Percentiles rank a stretch among this genome's conserved stretches.
Conservation (phyloP, 2,797 vertebrate genomes). For the Phalanger gymnotis region DNA sequence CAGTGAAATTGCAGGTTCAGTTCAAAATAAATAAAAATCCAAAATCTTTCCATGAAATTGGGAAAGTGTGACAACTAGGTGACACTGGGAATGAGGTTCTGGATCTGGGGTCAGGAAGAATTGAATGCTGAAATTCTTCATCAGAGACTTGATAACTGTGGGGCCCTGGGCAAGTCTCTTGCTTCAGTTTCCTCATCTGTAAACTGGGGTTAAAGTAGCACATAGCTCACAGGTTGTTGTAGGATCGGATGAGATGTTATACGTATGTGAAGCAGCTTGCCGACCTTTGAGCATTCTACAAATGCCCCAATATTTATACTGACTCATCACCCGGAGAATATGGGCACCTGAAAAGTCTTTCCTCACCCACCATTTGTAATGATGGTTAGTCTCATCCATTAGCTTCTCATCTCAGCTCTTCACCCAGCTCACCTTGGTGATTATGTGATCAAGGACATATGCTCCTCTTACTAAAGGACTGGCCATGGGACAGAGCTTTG, state of each 20-base stretch:
- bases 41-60: background rate
- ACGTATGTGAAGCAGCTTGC: background rate
- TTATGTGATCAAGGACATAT: background rate
- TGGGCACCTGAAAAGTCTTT: background rate
- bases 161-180: background rate
- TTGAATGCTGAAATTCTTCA: background rate
- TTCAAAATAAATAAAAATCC: background rate
- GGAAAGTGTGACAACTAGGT: background rate
- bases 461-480: background rate
- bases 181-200: background rate
- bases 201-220: background rate
- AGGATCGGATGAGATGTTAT: background rate
- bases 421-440: background rate
- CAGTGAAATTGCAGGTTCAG: background rate
- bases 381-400: background rate
- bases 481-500: background rate
- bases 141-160: background rate
- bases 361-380: background rate
- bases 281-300: background rate
- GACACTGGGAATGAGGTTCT: background rate
- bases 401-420: background rate
- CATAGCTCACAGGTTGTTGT: background rate
- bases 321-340: background rate
- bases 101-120: background rate
- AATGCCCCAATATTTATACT: background rate